Base-by-base conservation (phyloP, 2,797 vertebrate genomes). In the Benthosema pterotum region DNA sequence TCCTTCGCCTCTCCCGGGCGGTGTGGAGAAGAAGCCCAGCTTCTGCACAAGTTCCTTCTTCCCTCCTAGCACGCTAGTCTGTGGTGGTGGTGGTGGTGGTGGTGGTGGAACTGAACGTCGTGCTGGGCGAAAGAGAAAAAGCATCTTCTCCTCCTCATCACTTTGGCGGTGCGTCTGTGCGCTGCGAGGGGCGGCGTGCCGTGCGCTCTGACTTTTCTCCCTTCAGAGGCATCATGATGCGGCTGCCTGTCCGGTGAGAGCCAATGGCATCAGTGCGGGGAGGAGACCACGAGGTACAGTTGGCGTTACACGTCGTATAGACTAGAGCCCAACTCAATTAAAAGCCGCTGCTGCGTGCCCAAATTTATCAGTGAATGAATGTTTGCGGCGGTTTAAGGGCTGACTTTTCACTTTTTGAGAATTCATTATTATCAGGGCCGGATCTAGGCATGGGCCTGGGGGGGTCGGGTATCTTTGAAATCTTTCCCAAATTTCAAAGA, bases 121-220 rank as follows among this genome's bases (percentile, higher is more conserved):
- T 73, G 73, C 47, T 4, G 74, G 2, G 47, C 43, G 59, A 54
- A n/a, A 60, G 60, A 25, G 55, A 70, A 79, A 71, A 60, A 60
- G 85, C 87, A 87, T 89, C 85, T 85, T 86, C 83, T 68, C 80
- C 85, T 85, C 85, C 83, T 68, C 80, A 72, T 78, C 78, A 85
- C 80, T 87, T 79, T 65, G 15, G 45, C 78, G 3, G 78, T 51
- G 78, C 57, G 69, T 47, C 75, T 74, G 81, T 79, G 80, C 67
- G 82, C 80, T n/a, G n/a, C n/a, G n/a, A n/a, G n/a, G n/a, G n/a
- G 60, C 68, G 65, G 15, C 58, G 75, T 28, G 62, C 68, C 71
- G 81, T 62, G 82, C 77, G 75, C 83, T 79, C 63, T 28, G 78
- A 84, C 65, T 85, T 82, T 72, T 71, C 63, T 62, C 43, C 63